phyloP scores from a whole-genome alignment of 2,113 vertebrate genomes.

The Engraulis encrasicolus region DNA sequence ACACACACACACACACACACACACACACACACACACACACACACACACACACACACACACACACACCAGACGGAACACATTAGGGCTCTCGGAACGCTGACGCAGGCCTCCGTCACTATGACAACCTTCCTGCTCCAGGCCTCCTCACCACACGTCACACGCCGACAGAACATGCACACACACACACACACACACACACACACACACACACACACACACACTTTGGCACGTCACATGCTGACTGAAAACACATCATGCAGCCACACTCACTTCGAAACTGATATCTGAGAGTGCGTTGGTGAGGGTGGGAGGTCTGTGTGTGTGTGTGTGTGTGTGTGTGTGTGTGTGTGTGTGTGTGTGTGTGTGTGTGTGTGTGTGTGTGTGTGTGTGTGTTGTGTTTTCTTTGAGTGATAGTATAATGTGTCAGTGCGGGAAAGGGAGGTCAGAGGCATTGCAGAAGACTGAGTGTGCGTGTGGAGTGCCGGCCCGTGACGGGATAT shows the following conservation, averaged over 20 bases:
- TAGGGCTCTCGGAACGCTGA: constrained; percentile 10
- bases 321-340: not conserved
- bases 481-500: no score
- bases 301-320: not conserved
- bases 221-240: no score
- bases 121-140: constrained; percentile 3
- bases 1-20: no score
- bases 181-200: not conserved
- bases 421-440: no score
- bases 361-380: not conserved
- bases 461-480: no score
- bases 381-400: not conserved
- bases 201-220: no score
- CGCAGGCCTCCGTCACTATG: constrained; percentile 3
- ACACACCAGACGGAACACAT: constrained; percentile 38
- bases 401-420: no score
- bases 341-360: not conserved
- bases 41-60: no score
- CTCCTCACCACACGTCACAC: not conserved
- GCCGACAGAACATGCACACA: not conserved
- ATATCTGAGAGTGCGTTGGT: not conserved
- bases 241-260: no score
- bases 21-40: no score
- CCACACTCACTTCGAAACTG: not conserved
- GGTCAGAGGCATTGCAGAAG: no score